Percentiles rank a stretch among this genome's conserved stretches.
These are phyloP conservation scores for Gallinago paraguaiae DNA, from an alignment of 2,113 vertebrate genomes.

Conservation along the genomic window DNA sequence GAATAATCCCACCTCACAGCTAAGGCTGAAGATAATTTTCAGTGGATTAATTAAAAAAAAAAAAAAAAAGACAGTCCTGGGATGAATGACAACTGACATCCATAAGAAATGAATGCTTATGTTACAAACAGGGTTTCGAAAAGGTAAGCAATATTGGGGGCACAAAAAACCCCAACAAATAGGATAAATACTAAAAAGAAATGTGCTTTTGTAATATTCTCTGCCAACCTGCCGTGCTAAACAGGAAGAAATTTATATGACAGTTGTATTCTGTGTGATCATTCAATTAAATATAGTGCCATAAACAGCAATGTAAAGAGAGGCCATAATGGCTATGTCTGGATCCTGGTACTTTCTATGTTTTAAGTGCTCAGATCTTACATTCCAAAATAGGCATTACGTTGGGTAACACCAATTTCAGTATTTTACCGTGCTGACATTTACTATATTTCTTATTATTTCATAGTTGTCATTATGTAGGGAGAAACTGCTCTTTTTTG, in stretches of 20 bases:
- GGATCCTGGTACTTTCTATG: not conserved
- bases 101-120: not conserved
- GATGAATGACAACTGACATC: not conserved
- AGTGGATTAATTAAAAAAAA: not conserved
- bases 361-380: not conserved
- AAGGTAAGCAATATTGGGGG: not conserved
- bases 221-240: not conserved
- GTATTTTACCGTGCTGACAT: not conserved
- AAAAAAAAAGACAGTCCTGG: not conserved
- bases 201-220: not conserved
- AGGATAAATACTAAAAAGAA: not conserved
- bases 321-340: not conserved
- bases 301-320: not conserved
- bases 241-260: not conserved
- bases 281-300: not conserved
- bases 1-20: not conserved
- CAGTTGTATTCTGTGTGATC: not conserved
- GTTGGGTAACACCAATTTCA: not conserved
- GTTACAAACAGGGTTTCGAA: not conserved
- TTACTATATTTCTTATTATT: not conserved
- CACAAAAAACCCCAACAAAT: not conserved
- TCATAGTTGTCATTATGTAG: not conserved
- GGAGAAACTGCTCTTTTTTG: not conserved
- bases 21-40: not conserved
- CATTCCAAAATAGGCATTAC: not conserved